Conservation (phyloP, 1,140 invertebrate genomes). For the Drosophila trapezifrons region DNA sequence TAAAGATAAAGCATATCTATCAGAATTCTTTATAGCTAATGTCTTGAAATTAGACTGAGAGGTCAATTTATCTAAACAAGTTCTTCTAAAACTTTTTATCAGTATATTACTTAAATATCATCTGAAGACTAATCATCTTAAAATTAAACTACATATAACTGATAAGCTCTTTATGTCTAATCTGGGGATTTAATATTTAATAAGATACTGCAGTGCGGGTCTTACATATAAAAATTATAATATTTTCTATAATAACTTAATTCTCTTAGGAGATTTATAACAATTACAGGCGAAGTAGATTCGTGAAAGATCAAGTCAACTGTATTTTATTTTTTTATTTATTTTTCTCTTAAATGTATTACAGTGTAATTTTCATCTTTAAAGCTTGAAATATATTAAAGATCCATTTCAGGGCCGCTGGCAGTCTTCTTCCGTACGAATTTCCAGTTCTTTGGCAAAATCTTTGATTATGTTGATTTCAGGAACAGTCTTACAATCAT, state of each 20-base stretch:
- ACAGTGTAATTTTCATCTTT: neutral
- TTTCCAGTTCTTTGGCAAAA: neutral
- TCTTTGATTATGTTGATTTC: neutral
- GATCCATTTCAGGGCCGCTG: neutral
- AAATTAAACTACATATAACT: neutral
- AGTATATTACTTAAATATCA: neutral
- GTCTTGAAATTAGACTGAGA: neutral
- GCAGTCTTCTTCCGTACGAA: neutral
- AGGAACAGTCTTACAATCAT: neutral
- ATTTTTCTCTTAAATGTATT: slow-evolving; percentile 1
- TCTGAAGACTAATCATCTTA: neutral
- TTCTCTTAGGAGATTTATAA: too few species aligned
- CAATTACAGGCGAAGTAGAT: too few species aligned
- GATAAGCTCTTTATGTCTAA: too few species aligned
- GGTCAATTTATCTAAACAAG: neutral
- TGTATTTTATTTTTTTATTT: neutral
- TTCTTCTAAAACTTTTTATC: neutral
- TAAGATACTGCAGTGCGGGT: too few species aligned
- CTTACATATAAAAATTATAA: neutral
- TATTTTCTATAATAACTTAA: neutral
- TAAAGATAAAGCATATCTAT: too few species aligned
- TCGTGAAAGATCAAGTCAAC: too few species aligned
- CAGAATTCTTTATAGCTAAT: too few species aligned
- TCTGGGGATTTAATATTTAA: too few species aligned
- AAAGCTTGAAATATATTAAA: neutral